Evolutionary conservation across 1,140 invertebrate genomes (phyloP).

Genomic region (Drosophila pandora): DNA sequence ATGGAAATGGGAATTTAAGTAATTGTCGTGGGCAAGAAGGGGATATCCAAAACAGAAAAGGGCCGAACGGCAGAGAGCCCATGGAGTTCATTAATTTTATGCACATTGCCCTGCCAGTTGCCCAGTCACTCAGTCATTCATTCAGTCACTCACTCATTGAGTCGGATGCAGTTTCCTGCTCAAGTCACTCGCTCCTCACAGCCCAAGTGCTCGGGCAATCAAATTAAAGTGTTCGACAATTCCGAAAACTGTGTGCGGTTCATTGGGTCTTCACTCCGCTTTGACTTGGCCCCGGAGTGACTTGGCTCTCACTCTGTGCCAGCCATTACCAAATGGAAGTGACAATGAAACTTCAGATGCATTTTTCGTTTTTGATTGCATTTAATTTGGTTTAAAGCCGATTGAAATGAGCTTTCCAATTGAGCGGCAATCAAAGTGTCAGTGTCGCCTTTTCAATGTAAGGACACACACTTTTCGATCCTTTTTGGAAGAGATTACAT

Average conservation of each 20-base stretch:
- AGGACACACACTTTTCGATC: neutral
- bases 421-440: slow-evolving; percentile 36
- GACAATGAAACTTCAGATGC: slow-evolving; percentile 44
- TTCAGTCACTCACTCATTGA: slow-evolving; percentile 11
- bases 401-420: slow-evolving; percentile 46
- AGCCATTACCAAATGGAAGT: slow-evolving; percentile 30
- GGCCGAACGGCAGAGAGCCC: slow-evolving; percentile 2
- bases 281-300: slow-evolving; percentile 14
- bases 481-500: neutral
- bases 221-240: slow-evolving; percentile 65
- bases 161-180: slow-evolving; percentile 33
- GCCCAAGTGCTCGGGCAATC: slow-evolving; percentile 44
- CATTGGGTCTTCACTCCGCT: slow-evolving; percentile 25
- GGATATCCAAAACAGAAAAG: neutral
- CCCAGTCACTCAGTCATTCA: slow-evolving; percentile 19
- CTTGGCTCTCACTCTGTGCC: slow-evolving; percentile 6
- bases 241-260: slow-evolving; percentile 47
- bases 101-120: slow-evolving; percentile 40
- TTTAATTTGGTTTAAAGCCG: slow-evolving; percentile 44
- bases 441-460: slow-evolving; percentile 27
- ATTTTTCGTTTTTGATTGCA: slow-evolving; percentile 40
- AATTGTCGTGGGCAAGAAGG: slow-evolving; percentile 34
- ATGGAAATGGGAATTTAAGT: slow-evolving; percentile 24
- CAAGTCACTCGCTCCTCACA: slow-evolving; percentile 14
- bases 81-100: slow-evolving; percentile 65